Evolutionary conservation across 2,888 invertebrate genomes (phyloP), one percentile per base, ranked within the genome.

Genomic region (Seladonia tumulorum): DNA sequence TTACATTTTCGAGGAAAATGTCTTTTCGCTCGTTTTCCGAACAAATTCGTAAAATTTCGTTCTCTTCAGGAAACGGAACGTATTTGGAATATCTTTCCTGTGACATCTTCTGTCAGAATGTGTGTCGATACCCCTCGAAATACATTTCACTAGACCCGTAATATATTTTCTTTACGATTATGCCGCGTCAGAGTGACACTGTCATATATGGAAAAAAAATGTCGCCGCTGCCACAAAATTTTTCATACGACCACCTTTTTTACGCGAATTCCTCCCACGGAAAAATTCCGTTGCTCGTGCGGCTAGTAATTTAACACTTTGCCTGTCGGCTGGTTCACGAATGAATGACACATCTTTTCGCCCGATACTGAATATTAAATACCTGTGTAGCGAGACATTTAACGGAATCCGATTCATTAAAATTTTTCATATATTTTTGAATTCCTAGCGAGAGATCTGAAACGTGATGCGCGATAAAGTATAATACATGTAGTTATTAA

Each of bases 161-260:
- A 80, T 75, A 70, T 49, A 66, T 18, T 16, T 57, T 75, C 75
- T 80, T 74, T 57, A 80, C 75, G 75, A 42, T 68, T 75, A 68
- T 22, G 14, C 16, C 35, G 22, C 47, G 63, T 39, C 42, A 35
- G 14, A 22, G 35, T 39, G 22, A 39, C 35, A 25, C 35, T 76
- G 63, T n/a, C 22, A 0, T 39, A 47, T 66, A 45, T 18, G 57
- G 10, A 71, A 25, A 71, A 71, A 71, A 71, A 71, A 47, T 47
- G 45, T 47, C 29, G 45, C 25, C n/a, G 5, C 18, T 7, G 8
- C 7, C 10, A n/a, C 45, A 16, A 45, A 39, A 70, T 45, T 25
- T 70, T n/a, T 70, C 42, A 68, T 39, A 39, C 12, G 10, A 2
- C n/a, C 39, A 35, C 68, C 39, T 4, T 68, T 68, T 39, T 1